Base-by-base conservation (phyloP, 1,140 invertebrate genomes). In the Euglossa dilemma region DNA sequence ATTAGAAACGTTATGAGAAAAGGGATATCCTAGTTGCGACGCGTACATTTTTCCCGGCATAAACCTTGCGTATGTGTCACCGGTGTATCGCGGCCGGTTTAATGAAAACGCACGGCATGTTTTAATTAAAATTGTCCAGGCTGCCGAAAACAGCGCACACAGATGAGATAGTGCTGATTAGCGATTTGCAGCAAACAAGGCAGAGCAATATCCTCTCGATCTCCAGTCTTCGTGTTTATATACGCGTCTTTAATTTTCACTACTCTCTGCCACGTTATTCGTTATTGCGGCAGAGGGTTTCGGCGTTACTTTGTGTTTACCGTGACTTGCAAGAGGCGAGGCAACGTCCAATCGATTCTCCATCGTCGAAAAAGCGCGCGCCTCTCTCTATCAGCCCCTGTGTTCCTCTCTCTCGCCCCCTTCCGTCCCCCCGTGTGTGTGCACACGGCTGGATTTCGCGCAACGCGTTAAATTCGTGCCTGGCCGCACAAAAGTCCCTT, bases 311-410 rank as follows among this genome's bases (percentile, higher is more conserved):
- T 78, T 76, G 52, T 83, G 72, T 87, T 84, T 86, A 83, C 80
- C 23, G 73, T 87, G 74, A 86, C 86, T 84, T 14, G 70, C 69
- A 79, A 52, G 14, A 87, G 80, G 28, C 64, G 85, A 83, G 80
- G 63, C 47, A 20, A 67, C 57, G 75, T 87, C 59, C 85, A 84
- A 87, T 87, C 86, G 86, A 87, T 87, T 71, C 86, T 61, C 73
- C 69, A 83, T 80, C 85, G 63, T 63, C 70, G 57, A 87, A 78
- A 86, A 82, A 83, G 50, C 61, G n/a, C 25, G 28, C 28, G 83
- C 71, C 43, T 25, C n/a, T 47, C 66, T 18, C 66, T n/a, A 1
- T 43, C 16, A 36, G 6, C 14, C 25, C 16, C 54, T 6, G 12
- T 36, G 0, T 72, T 20, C 1, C 11, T 36, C 28, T 1, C 25